A percentile compares a stretch with the other conserved stretches of the same genome.
Conservation (phyloP, 2,113 vertebrate genomes). For the Cynopterus brachyotis region DNA sequence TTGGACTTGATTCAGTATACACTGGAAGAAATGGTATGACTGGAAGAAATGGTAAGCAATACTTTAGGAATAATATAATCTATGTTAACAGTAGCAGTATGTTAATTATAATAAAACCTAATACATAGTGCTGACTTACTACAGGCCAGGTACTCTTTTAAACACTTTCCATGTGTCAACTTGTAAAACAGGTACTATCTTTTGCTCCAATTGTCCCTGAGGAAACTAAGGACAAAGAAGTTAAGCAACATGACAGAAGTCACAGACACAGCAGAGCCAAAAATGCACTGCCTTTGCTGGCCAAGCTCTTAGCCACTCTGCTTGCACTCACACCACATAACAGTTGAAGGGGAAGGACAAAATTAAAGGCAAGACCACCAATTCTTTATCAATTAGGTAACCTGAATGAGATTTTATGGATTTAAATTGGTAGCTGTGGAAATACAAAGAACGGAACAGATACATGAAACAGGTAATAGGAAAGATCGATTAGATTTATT, state of each 20-base stretch:
- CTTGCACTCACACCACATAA: not conserved
- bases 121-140: not conserved
- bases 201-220: not conserved
- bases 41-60: no score
- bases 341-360: rapidly evolving
- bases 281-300: not conserved
- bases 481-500: not conserved
- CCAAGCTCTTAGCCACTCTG: not conserved
- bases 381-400: not conserved
- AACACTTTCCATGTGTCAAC: not conserved
- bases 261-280: not conserved
- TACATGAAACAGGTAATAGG: not conserved
- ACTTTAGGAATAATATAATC: not conserved
- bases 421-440: not conserved
- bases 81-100: not conserved
- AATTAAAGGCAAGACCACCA: not conserved
- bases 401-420: not conserved
- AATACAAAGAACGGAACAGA: not conserved
- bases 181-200: not conserved
- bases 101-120: not conserved
- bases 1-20: not conserved
- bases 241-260: not conserved
- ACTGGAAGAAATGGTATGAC: not conserved
- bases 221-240: not conserved
- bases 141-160: not conserved